Evolutionary conservation across 2,888 invertebrate genomes (phyloP), one percentile per base, ranked within the genome.

Genomic region (Blomia tropicalis): DNA sequence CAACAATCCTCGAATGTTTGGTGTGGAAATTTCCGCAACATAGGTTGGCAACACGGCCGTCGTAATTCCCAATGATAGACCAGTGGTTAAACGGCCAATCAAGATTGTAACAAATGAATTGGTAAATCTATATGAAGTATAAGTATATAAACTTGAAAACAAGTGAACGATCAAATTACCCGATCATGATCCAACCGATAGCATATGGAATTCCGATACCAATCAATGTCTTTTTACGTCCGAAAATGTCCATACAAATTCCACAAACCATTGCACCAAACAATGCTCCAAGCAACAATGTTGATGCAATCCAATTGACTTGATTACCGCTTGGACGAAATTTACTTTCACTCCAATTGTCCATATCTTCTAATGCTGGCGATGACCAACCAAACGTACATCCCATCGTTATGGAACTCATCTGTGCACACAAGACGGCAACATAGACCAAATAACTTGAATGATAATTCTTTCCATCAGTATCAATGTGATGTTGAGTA

Each of bases 1-100:
- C 2, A 74, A 68, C 30, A 70, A 68, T 2, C 75, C 75, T 25
- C 75, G 68, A 43, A 70, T 65, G 11, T 72, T 69, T 53, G 70
- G 71, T 1, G 72, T 70, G 1, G 74, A 69, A 4, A 72, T 70
- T 64, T 75, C 74, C 14, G 73, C 72, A 23, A 74, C 68, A 66
- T 74, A 75, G 30, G 73, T 69, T 1, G 74, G 72, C 7, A 68
- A 69, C 30, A 69, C 69, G 1, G 73, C 73, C n/a, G 71, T 71
- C 1, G 70, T 68, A 68, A 74, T 70, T 32, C 68, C 61, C 51
- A 66, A 43, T 11, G 73, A 73, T 64, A 71, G 69, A 11, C 75
- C 75, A 59, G 71, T 71, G 23, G 73, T 58, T 17, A 72, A 67
- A 54, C 74, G 66, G 1, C 73, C 74, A 22, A 69, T 4, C 36